These are phyloP conservation scores for Echinometra lucunter DNA, from an alignment of 53 echinoderm and acorn worm genomes.

Conservation along the genomic window DNA sequence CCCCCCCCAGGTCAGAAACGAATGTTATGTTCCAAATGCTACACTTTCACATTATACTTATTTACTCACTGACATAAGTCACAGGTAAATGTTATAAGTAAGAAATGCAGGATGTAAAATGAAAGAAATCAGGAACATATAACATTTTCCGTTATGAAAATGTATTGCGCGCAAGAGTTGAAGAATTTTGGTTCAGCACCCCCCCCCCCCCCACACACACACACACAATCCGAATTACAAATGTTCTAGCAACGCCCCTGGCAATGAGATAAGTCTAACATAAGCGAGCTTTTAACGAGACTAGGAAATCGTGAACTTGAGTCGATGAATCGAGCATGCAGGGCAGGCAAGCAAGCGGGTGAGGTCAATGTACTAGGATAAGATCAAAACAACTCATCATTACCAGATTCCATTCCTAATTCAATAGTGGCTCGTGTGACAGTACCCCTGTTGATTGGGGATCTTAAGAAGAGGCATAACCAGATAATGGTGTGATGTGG, in stretches of 20 bases:
- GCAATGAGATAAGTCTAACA: neutral
- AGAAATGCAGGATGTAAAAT: too few species aligned
- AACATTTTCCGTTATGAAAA: too few species aligned
- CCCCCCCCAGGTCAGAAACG: neutral
- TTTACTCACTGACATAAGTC: too few species aligned
- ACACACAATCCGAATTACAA: too few species aligned
- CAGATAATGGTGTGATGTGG: neutral
- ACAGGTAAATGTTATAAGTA: too few species aligned
- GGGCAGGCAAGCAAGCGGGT: neutral
- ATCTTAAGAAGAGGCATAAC: neutral
- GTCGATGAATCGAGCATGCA: slow-evolving; percentile 12
- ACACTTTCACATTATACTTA: too few species aligned
- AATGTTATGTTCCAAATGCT: too few species aligned
- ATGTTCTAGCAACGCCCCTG: neutral
- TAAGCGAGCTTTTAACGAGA: neutral
- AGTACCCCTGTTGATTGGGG: slow-evolving; percentile 42
- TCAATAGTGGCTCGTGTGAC: slow-evolving; percentile 59
- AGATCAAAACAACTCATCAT: slow-evolving; percentile 58
- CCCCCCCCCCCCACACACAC: too few species aligned
- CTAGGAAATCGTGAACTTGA: slow-evolving; percentile 37
- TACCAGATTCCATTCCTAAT: slow-evolving; percentile 65
- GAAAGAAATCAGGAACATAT: too few species aligned
- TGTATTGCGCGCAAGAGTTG: too few species aligned
- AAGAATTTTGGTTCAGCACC: too few species aligned
- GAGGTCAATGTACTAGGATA: slow-evolving; percentile 57